Evolutionary conservation across 2,888 invertebrate species (phyloP), one percentile per base, ranked within the genome.

Genomic region (Ellobium chinense): DNA sequence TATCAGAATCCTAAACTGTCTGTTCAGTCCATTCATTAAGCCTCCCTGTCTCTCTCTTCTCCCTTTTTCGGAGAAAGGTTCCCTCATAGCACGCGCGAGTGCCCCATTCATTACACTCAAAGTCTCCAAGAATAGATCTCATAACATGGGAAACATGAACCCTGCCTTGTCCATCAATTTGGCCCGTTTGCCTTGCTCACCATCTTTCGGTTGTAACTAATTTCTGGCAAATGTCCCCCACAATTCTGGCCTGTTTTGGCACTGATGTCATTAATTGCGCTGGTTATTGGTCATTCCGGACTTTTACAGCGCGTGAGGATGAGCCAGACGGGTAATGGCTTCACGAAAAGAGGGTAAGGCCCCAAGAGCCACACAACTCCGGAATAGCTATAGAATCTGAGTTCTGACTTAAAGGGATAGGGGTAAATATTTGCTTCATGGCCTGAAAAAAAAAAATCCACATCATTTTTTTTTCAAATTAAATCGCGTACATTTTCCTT

Each of bases 101-200:
- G 74, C 5, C 56, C n/a, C 72, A 60, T 72, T 37, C 36, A 72
- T 60, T 58, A 27, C 27, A 27, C 58, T 36, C 72, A 36, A n/a
- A n/a, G 34, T 27, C 27, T 31, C 29, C 54, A 0, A n/a, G 27
- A 60, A 36, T 60, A 63, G 62, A 39, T 62, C 74, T 74, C 74
- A 74, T 63, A 74, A 74, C 74, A 74, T n/a, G 27, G 54, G 74
- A 74, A 74, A 74, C 63, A 74, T 36, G 66, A 66, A 65, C 77
- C 31, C 36, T 36, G 21, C 9, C 27, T 37, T 60, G 77, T 68
- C 60, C 77, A 39, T 36, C 68, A 68, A 66, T 76, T 58, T 68
- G 56, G 56, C 68, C 58, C 46, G n/a, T 39, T 27, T 39, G 46
- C 39, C 68, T 69, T 60, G 29, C n/a, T 12, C 29, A 9, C 29